Percentiles rank a stretch among this genome's conserved stretches.
These are phyloP conservation scores for Invenusta paracnida DNA, from an alignment of 2,888 invertebrate genomes.

Conservation along the genomic window DNA sequence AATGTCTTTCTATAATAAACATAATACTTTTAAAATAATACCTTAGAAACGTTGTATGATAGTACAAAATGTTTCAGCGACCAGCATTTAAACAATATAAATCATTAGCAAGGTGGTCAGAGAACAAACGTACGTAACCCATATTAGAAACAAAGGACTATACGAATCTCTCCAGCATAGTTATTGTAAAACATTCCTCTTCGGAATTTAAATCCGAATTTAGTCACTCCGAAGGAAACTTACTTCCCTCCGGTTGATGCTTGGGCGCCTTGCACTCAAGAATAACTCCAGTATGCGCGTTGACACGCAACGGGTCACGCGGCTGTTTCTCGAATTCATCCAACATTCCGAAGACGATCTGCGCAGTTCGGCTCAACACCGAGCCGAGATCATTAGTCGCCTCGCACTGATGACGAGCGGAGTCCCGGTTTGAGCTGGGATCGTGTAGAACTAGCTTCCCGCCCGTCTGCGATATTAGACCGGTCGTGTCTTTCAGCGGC, in stretches of 20 bases:
- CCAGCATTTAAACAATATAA: too few relatives aligned
- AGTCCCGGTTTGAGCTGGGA: neutral
- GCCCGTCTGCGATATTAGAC: neutral
- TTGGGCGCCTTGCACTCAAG: conserved; percentile 37
- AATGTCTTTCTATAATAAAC: too few relatives aligned
- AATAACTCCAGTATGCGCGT: conserved; percentile 32
- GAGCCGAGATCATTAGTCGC: neutral
- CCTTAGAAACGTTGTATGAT: too few relatives aligned
- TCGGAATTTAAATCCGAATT: too few relatives aligned
- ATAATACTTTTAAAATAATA: too few relatives aligned
- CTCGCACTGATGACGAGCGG: conserved; percentile 27
- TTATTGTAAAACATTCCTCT: too few relatives aligned
- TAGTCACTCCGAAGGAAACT: too few relatives aligned
- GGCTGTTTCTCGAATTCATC: conserved; percentile 38
- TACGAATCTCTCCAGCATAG: too few relatives aligned
- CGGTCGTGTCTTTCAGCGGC: neutral
- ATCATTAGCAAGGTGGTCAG: too few relatives aligned
- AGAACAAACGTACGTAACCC: too few relatives aligned
- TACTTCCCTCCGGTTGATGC: conserved; percentile 37
- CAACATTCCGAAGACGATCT: conserved; percentile 32
- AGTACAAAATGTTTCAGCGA: too few relatives aligned
- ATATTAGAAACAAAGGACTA: too few relatives aligned
- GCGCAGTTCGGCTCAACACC: neutral
- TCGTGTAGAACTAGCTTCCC: conserved; percentile 31
- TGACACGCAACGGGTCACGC: neutral